Base-by-base conservation (phyloP, 2,113 vertebrate genomes). In the Tympanuchus pallidicinctus region DNA sequence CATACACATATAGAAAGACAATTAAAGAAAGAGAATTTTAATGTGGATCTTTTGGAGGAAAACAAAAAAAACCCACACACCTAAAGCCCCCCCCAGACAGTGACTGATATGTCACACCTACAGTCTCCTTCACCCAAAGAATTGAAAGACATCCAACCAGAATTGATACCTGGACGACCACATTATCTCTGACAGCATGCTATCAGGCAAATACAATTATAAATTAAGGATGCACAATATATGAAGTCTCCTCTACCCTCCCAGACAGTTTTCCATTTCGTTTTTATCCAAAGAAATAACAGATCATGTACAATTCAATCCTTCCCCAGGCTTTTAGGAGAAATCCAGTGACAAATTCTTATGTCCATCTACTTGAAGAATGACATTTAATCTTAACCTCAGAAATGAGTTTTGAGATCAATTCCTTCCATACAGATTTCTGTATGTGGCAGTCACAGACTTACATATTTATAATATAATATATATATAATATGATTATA, bases 381-480 rank as follows among this genome's bases (percentile, higher is more conserved):
- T 11, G 28, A 75, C 32, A 70, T 65, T 67, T 69, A 89, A 64
- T 82, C 50, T 24, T 24, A 36, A 56, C 36, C 48, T 63, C 43
- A 21, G 21, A 77, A 86, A 30, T 7, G 20, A 72, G 30, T 24
- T 94, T 42, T 45, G 45, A 80, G 45, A 91, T 16, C 52, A 85
- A 61, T 57, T 4, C 22, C 40, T 76, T 54, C 14, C n/a, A 54
- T 71, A 72, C 24, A 60, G 36, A 61, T 28, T 76, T 73, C 25
- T 40, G 8, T 16, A 54, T 6, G 5, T 1, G 52, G 4, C 30
- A 56, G 28, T 2, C 1, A n/a, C 61, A 70, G 13, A 30, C 40
- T 56, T 32, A 27, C 0, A 0, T 3, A 36, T 65, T 38, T 4
- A 38, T 38, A 38, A 38, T 38, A 38, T 38, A 38, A 38, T 38